Conservation (phyloP, 2,113 vertebrate genomes). For the Aptenodytes patagonicus region DNA sequence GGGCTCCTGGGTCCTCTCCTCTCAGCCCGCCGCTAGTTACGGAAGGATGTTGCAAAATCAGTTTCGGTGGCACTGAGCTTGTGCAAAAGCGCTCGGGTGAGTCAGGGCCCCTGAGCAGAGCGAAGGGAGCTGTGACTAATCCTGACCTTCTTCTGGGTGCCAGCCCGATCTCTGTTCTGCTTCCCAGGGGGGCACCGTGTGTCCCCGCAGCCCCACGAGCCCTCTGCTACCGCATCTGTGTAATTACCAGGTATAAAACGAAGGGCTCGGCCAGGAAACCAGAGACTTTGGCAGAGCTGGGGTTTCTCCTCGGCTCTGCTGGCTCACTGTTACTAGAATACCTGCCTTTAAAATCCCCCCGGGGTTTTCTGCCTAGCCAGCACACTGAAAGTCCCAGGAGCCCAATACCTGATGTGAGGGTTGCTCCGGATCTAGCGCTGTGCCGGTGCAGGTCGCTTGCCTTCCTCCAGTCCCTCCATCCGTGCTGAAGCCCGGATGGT, state of each 20-base stretch:
- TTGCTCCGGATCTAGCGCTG: accelerated
- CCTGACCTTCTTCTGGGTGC: not conserved
- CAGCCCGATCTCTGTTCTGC: accelerated
- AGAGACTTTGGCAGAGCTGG: not conserved
- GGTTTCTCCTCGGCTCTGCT: not conserved
- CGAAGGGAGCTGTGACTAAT: not conserved
- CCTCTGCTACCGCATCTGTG: not conserved
- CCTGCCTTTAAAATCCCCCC: not conserved
- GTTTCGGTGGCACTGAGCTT: not conserved
- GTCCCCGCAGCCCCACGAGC: accelerated
- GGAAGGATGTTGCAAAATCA: not conserved
- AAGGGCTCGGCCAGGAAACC: not conserved
- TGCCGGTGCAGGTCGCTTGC: accelerated
- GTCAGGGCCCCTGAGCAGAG: too few species aligned
- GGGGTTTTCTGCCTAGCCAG: not conserved
- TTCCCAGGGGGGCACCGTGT: not conserved
- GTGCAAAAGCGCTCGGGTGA: accelerated
- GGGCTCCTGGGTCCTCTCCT: too few species aligned
- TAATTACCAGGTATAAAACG: accelerated
- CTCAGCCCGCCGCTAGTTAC: accelerated
- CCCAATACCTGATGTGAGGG: not conserved
- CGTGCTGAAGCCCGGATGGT: accelerated
- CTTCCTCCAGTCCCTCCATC: not conserved
- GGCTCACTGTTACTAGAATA: not conserved
- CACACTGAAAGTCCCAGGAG: not conserved